Percentiles rank a stretch among this genome's conserved stretches.
Evolutionary conservation across 2,888 invertebrate genomes (phyloP).

Genomic region (Macroteleia sp.): DNA sequence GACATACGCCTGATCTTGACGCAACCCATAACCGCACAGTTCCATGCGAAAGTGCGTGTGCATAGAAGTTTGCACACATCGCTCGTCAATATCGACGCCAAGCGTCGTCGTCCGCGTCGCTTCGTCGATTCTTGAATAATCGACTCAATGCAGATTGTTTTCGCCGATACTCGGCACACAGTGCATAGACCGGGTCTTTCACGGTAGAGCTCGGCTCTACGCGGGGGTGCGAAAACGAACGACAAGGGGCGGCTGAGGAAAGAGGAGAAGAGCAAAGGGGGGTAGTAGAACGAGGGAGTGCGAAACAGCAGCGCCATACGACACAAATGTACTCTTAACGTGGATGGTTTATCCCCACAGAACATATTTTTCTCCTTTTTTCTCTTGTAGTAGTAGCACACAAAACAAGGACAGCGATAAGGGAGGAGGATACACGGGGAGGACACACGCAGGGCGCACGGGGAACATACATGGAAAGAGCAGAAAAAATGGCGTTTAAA

Average conservation of each 20-base stretch:
- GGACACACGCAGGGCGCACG: no score
- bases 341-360: no score
- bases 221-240: constrained; percentile 36
- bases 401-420: no score
- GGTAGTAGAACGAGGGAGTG: constrained; percentile 47
- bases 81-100: constrained; percentile 30
- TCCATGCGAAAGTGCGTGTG: no score
- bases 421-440: no score
- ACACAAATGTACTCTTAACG: constrained; percentile 16
- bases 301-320: constrained; percentile 48
- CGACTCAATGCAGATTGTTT: constrained; percentile 39
- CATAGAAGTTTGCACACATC: no score
- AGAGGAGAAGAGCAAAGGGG: constrained; percentile 20
- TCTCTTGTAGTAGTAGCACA: no score
- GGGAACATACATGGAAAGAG: no score
- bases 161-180: constrained; percentile 36
- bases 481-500: no score
- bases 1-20: constrained; percentile 22
- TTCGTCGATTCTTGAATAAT: constrained; percentile 50
- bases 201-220: constrained; percentile 14
- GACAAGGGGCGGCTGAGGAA: constrained; percentile 25
- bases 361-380: no score
- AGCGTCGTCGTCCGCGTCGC: constrained; percentile 21
- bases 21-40: not conserved
- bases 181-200: constrained; percentile 40